A percentile compares a stretch with the other conserved stretches of the same genome.
These are phyloP conservation scores for Branchinecta lynchi DNA, from an alignment of 1,140 invertebrate genomes.

Conservation along the genomic window DNA sequence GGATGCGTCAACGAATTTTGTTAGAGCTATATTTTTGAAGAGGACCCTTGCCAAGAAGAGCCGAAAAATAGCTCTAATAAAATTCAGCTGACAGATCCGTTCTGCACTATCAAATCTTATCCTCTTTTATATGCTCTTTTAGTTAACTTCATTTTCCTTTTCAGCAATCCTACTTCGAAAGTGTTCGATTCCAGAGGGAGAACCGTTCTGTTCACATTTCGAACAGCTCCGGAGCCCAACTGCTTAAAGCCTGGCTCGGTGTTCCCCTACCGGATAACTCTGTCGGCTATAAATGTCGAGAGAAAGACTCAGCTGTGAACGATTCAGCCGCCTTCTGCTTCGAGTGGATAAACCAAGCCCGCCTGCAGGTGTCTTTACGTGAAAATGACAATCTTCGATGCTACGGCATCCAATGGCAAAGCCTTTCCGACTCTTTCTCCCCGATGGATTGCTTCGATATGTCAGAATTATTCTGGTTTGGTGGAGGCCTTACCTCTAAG, in stretches of 20 bases:
- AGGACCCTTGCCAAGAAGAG: too few relatives aligned
- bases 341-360: slow-evolving; percentile 57
- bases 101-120: too few relatives aligned
- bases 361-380: slow-evolving; percentile 44
- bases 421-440: slow-evolving; percentile 38
- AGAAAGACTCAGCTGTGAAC: slow-evolving; percentile 32
- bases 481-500: slow-evolving; percentile 42
- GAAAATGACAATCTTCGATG: slow-evolving; percentile 37
- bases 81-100: too few relatives aligned
- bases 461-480: slow-evolving; percentile 27
- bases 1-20: too few relatives aligned
- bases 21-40: too few relatives aligned
- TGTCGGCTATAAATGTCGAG: slow-evolving; percentile 51
- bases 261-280: slow-evolving; percentile 37
- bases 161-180: slow-evolving; percentile 62
- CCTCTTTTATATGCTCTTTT: too few relatives aligned
- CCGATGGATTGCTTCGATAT: slow-evolving; percentile 71
- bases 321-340: slow-evolving; percentile 46
- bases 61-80: too few relatives aligned
- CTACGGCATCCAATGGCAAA: slow-evolving; percentile 66
- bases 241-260: slow-evolving; percentile 52
- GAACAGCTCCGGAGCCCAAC: slow-evolving; percentile 48
- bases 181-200: slow-evolving; percentile 63
- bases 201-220: slow-evolving; percentile 55
- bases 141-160: slow-evolving; percentile 21